Percentiles rank a stretch among this genome's conserved stretches.
phyloP scores from a whole-genome alignment of 1,140 invertebrate genomes.

The Cyphomyrmex costatus region DNA sequence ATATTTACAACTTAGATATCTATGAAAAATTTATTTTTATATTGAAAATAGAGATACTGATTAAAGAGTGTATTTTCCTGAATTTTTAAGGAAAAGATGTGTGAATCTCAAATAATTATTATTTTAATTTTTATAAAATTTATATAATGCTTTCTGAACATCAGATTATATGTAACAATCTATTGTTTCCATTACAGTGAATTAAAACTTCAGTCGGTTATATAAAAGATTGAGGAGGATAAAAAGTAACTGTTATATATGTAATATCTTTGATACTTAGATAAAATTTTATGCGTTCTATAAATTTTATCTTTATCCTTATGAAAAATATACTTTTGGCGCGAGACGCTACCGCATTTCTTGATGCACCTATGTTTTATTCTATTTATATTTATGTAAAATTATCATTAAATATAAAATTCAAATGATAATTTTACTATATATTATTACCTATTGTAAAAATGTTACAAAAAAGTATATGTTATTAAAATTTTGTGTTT shows the following conservation, averaged over 20 bases:
- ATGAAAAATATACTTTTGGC: too few species aligned
- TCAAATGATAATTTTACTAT: conserved; percentile 42
- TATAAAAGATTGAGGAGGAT: neutral
- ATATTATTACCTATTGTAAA: conserved; percentile 29
- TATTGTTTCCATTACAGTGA: neutral
- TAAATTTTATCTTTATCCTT: neutral
- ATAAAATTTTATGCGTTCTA: conserved; percentile 48
- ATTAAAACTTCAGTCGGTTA: neutral
- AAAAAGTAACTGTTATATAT: conserved; percentile 7
- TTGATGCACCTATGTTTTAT: neutral
- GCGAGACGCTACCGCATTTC: too few species aligned
- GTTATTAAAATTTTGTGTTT: conserved; percentile 11
- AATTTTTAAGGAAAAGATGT: neutral
- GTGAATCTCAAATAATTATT: neutral
- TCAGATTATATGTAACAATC: neutral
- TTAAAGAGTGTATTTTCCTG: conserved; percentile 7
- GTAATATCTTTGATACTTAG: conserved; percentile 55
- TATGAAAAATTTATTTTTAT: conserved; percentile 20
- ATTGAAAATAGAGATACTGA: neutral
- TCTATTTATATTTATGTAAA: conserved; percentile 20
- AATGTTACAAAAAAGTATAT: neutral
- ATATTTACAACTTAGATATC: conserved; percentile 48
- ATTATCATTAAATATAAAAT: conserved; percentile 37
- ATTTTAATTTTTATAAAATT: neutral
- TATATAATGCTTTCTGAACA: neutral